Evolutionary conservation across 92 coral and sea anemone species (phyloP).

Genomic region (Siderastrea radians): DNA sequence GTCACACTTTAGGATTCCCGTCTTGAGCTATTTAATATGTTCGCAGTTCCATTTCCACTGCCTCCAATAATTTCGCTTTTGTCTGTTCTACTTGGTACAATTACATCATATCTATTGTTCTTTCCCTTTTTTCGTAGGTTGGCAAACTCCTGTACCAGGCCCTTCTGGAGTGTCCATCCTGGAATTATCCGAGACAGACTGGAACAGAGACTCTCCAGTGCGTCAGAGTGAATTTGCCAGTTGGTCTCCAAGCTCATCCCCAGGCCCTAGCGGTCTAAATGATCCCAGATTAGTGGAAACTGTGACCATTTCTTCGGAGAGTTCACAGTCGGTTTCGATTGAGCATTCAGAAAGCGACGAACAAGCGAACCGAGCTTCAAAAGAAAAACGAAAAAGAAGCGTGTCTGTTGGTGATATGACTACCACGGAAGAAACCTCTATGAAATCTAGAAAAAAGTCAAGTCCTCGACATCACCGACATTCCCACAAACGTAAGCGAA

Average conservation of each 20-base stretch:
- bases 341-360: not conserved
- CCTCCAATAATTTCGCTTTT: too few relatives aligned
- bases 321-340: not conserved
- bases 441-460: not conserved
- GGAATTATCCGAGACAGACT: constrained; percentile 26
- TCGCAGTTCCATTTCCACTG: too few relatives aligned
- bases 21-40: too few relatives aligned
- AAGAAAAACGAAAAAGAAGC: not conserved
- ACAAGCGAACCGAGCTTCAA: not conserved
- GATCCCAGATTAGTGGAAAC: constrained; percentile 7
- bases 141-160: constrained; percentile 81
- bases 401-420: not conserved
- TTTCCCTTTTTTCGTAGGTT: constrained; percentile 47
- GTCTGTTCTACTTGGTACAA: too few relatives aligned
- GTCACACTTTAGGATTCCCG: too few relatives aligned
- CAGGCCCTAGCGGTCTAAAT: constrained; percentile 28
- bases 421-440: not conserved
- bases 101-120: not conserved
- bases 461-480: constrained; percentile 62
- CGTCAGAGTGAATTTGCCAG: not conserved
- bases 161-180: constrained; percentile 28
- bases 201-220: constrained; percentile 37
- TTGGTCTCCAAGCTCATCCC: constrained; percentile 73
- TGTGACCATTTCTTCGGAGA: constrained; percentile 18
- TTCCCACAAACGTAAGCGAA: constrained; percentile 64